phyloP scores from a whole-genome alignment of 2,888 invertebrate genomes.

The Tenthredo mesomela region DNA sequence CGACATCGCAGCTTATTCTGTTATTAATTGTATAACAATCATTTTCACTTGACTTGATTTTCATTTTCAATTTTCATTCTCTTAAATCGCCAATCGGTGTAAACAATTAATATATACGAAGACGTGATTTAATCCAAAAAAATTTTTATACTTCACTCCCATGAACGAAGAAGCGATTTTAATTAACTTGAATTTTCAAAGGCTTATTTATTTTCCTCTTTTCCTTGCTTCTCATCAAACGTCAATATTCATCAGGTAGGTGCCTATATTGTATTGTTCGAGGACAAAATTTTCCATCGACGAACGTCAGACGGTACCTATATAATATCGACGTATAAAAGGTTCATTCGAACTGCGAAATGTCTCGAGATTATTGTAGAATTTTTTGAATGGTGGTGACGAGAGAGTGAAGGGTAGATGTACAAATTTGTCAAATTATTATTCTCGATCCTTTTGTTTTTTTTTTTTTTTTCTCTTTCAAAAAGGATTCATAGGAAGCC shows the following conservation, averaged over 20 bases:
- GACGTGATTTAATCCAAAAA: neutral
- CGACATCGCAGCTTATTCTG: neutral
- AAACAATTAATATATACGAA: neutral
- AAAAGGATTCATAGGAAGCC: neutral
- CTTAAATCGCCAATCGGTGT: neutral
- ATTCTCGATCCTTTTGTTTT: neutral
- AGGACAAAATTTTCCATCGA: neutral
- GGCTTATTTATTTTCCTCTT: constrained; percentile 38
- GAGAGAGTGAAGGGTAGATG: neutral
- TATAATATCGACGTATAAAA: neutral
- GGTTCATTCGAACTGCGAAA: neutral
- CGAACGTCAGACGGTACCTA: too few species aligned
- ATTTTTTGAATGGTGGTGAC: neutral
- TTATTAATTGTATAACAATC: neutral
- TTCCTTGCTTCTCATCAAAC: neutral
- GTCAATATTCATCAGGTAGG: too few species aligned
- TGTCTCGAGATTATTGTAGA: neutral
- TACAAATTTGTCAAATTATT: neutral
- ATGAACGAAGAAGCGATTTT: neutral
- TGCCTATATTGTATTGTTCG: neutral
- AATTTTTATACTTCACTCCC: neutral
- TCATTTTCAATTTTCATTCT: too few species aligned
- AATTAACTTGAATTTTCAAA: constrained; percentile 27
- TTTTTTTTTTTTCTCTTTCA: neutral
- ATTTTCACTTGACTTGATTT: too few species aligned